These are phyloP conservation scores for Drosophila auraria DNA, from an alignment of 1,140 invertebrate species.

Conservation along the genomic window DNA sequence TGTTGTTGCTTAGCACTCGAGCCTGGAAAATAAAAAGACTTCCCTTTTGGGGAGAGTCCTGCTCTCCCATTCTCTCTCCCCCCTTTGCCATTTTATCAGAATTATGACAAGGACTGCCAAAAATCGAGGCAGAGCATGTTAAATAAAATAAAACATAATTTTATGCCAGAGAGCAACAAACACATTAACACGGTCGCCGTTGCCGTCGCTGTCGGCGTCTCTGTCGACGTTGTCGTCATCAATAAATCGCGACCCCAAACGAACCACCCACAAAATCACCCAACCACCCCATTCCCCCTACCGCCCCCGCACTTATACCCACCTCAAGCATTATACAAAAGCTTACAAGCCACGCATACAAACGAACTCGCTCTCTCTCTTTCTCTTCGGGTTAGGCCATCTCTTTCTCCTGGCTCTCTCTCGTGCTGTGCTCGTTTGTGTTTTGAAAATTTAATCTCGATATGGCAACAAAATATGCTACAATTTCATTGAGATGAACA, in stretches of 20 bases:
- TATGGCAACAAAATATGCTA: constrained; percentile 84
- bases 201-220: constrained; percentile 37
- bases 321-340: constrained; percentile 60
- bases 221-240: constrained; percentile 70
- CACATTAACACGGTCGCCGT: constrained; percentile 73
- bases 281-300: constrained; percentile 46
- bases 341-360: constrained; percentile 72
- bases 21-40: constrained; percentile 60
- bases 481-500: constrained; percentile 84
- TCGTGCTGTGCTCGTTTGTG: constrained; percentile 76
- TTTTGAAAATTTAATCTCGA: constrained; percentile 84
- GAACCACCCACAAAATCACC: constrained; percentile 55
- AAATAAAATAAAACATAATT: constrained; percentile 84
- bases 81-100: constrained; percentile 43
- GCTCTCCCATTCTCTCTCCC: constrained; percentile 26
- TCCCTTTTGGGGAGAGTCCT: constrained; percentile 43
- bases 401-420: constrained; percentile 18
- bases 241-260: constrained; percentile 79
- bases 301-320: constrained; percentile 16
- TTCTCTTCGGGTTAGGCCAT: constrained; percentile 1
- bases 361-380: constrained; percentile 29
- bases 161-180: constrained; percentile 79
- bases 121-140: constrained; percentile 74
- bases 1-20: constrained; percentile 41
- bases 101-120: constrained; percentile 78